Evolutionary conservation across 2,113 vertebrate species (phyloP), one percentile per base, ranked within the genome.

Genomic region (Phalacrocorax pelagicus): DNA sequence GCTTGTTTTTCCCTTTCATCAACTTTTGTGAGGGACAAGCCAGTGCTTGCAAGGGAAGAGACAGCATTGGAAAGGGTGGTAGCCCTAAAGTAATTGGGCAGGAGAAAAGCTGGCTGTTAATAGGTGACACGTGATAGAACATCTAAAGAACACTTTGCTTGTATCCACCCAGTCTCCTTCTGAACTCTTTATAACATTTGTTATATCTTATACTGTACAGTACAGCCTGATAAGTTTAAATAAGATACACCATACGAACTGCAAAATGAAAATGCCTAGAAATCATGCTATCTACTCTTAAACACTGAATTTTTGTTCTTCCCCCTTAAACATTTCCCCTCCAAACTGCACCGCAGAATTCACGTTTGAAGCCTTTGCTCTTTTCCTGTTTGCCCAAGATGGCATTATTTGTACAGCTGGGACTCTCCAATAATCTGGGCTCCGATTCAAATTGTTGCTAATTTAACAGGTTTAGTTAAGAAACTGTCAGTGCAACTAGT

Each of bases 1-100:
- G 99, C 99, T 96, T 99, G 99, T 94, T 99, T 99, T 98, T 99
- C 99, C 96, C 99, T 99, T 98, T 99, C 99, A 92, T 99, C 99
- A 86, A 99, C 99, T 98, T 99, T 99, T 77, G 99, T 99, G 97
- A 99, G 99, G 90, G 99, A 99, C 96, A 99, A 98, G 96, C 99
- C 99, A 34, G 99, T 99, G 97, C 98, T 99, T 97, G 99, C 99
- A 94, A 99, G 97, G 42, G 99, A 99, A 81, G 99, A 99, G 81
- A 99, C 99, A 30, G 99, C 99, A 69, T 99, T 99, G 96, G 99
- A 99, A 96, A 99, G 99, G 95, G 99, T 99, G 94, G 99, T 99
- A 87, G 99, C 99, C 98, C 99, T 99, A 91, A 69, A 94, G 96
- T 81, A 97, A 97, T 88, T 79, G 81, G 95, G 93, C 36, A 87